phyloP scores from a whole-genome alignment of 1,140 invertebrate genomes.

The Drosophila bocqueti region DNA sequence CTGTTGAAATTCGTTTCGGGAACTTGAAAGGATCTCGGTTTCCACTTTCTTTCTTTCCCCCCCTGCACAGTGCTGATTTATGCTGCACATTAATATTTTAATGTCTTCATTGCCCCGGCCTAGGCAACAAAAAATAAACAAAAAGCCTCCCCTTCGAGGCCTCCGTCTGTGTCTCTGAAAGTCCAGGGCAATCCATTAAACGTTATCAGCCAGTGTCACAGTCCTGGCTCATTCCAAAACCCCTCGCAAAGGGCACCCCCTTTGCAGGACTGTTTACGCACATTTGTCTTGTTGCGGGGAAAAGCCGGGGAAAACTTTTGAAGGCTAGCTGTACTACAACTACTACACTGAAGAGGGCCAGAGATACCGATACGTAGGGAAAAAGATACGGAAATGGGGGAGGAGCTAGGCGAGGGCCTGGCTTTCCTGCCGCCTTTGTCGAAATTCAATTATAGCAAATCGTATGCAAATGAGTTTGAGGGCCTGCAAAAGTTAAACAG shows the following conservation, averaged over 20 bases:
- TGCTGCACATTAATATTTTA: constrained; percentile 82
- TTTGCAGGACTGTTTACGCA: constrained; percentile 59
- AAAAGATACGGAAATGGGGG: constrained; percentile 1
- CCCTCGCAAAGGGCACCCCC: constrained; percentile 14
- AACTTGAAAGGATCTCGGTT: neutral
- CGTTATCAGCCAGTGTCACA: constrained; percentile 77
- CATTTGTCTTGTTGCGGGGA: constrained; percentile 63
- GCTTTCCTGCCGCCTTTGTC: constrained; percentile 46
- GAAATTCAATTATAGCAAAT: constrained; percentile 80
- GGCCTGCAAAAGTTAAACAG: constrained; percentile 63
- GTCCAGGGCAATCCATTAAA: constrained; percentile 75
- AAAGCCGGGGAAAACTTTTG: constrained; percentile 57
- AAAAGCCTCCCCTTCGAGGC: constrained; percentile 17
- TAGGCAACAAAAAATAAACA: constrained; percentile 59
- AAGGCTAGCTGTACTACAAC: constrained; percentile 51
- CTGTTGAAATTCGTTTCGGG: constrained; percentile 7
- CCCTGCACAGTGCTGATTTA: constrained; percentile 61
- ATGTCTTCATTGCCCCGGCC: constrained; percentile 76
- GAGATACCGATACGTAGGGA: constrained; percentile 8
- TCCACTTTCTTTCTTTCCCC: neutral
- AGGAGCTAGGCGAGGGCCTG: neutral
- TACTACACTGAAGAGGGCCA: constrained; percentile 8
- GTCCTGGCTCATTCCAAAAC: constrained; percentile 50
- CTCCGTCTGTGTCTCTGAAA: constrained; percentile 25
- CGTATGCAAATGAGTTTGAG: constrained; percentile 71